Conservation (phyloP, 2,888 invertebrate genomes). For the Hirtodrosophila trivittata region DNA sequence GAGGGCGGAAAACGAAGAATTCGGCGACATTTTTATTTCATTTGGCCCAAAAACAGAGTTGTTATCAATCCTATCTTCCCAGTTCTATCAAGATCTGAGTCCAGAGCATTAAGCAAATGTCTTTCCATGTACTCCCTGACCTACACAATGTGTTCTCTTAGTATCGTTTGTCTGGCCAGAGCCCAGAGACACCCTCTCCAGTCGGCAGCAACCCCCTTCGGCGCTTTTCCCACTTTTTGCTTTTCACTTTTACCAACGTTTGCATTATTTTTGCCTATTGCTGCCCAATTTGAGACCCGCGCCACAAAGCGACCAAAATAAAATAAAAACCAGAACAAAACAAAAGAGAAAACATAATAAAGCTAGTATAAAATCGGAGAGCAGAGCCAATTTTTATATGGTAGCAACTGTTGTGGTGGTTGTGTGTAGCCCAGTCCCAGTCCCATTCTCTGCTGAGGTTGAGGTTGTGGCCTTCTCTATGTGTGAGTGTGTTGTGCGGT, state of each 20-base stretch:
- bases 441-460: constrained; percentile 9
- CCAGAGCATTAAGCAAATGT: neutral
- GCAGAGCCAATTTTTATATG: constrained; percentile 76
- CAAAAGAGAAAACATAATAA: constrained; percentile 41
- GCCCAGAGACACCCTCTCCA: constrained; percentile 2
- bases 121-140: neutral
- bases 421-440: constrained; percentile 25
- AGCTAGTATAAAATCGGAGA: constrained; percentile 70
- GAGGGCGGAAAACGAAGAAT: neutral
- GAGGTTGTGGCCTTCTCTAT: constrained; percentile 12
- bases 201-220: constrained; percentile 7
- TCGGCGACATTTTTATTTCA: constrained; percentile 24
- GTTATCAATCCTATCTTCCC: too few species aligned
- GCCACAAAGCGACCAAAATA: constrained; percentile 29
- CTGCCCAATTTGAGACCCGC: constrained; percentile 29
- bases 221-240: constrained; percentile 1
- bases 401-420: constrained; percentile 55
- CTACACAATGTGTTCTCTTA: neutral
- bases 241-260: constrained; percentile 12
- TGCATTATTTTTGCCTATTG: constrained; percentile 23
- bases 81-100: too few species aligned
- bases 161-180: neutral
- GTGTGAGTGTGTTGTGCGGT: constrained; percentile 28
- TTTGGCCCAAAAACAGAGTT: too few species aligned
- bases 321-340: constrained; percentile 15